A percentile compares a stretch with the other conserved stretches of the same genome.
Conservation (phyloP, 2,797 vertebrate species). For the Hydrolagus colliei region DNA sequence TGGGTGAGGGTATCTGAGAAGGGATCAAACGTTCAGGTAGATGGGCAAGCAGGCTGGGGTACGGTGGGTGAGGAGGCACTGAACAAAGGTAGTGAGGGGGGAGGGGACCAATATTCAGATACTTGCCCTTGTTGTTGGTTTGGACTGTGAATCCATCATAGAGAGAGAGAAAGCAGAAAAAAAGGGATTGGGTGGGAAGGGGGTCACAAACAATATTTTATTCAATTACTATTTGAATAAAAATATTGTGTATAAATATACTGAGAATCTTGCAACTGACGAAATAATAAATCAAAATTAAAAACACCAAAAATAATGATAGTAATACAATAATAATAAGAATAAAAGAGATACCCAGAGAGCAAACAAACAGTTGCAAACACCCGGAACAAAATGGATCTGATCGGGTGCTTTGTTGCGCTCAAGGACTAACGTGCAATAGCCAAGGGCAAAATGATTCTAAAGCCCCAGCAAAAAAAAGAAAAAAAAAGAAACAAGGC, state of each 20-base stretch:
- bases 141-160: conserved; percentile 97
- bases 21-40: conserved; percentile 50
- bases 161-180: conserved; percentile 98
- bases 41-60: conserved; percentile 36
- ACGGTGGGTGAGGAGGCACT: conserved; percentile 39
- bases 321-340: conserved; percentile 27
- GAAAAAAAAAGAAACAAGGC: conserved; percentile 44
- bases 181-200: conserved; percentile 80
- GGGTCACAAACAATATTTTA: conserved; percentile 99
- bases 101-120: conserved; percentile 98
- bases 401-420: conserved; percentile 15
- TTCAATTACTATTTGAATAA: conserved; percentile 99
- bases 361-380: conserved; percentile 38
- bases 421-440: conserved; percentile 5
- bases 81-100: conserved; percentile 50
- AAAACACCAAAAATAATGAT: conserved; percentile 28
- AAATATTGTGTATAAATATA: conserved; percentile 99
- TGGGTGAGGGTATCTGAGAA: conserved; percentile 48
- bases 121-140: conserved; percentile 93
- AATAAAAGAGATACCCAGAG: conserved; percentile 38
- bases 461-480: conserved; percentile 55
- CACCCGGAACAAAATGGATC: conserved; percentile 18
- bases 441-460: conserved; percentile 60
- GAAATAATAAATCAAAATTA: conserved; percentile 47
- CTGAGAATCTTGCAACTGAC: conserved; percentile 69